Evolutionary conservation across 2,888 invertebrate genomes (phyloP), one percentile per base, ranked within the genome.

Genomic region (Arge pagana): DNA sequence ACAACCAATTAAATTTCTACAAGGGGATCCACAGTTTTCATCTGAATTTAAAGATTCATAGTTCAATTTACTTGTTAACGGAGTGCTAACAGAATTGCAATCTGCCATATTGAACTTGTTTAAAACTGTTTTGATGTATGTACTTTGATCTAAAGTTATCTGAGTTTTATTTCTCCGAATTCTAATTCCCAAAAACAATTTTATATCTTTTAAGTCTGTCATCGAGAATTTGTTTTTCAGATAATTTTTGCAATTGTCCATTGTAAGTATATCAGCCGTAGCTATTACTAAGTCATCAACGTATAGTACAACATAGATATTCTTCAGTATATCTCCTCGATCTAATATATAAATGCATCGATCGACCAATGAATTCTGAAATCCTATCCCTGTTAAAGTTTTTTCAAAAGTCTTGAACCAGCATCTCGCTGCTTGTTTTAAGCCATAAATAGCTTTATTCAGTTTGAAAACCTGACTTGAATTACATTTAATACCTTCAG

Each of bases 61-160:
- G 50, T 66, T 52, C 53, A 65, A 36, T 55, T 65, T 61, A 39
- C 48, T 53, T 41, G 55, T 48, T 18, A 65, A 55, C 16, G 65
- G 65, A 11, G 61, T 62, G 49, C 28, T 50, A 8, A 18, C 58
- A 13, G 52, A 31, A n/a, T 62, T 56, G 55, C 35, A 53, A 35
- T 33, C 55, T 61, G 18, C 54, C 61, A 61, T 66, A 52, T 62
- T 56, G 58, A 60, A 64, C 57, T 62, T 65, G 18, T 45, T 52
- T 55, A 66, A 56, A 11, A 67, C 45, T 21, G 28, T 53, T 50
- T 63, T 56, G 18, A 61, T 53, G 31, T 59, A 61, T 40, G 24
- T 13, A 50, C 31, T 55, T 26, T 62, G 56, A 37, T 56, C 53
- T 13, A 56, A 15, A 23, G 52, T 35, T 33, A 62, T 30, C 48